Conservation (phyloP, 2,113 vertebrate species). For the Myodes glareolus region DNA sequence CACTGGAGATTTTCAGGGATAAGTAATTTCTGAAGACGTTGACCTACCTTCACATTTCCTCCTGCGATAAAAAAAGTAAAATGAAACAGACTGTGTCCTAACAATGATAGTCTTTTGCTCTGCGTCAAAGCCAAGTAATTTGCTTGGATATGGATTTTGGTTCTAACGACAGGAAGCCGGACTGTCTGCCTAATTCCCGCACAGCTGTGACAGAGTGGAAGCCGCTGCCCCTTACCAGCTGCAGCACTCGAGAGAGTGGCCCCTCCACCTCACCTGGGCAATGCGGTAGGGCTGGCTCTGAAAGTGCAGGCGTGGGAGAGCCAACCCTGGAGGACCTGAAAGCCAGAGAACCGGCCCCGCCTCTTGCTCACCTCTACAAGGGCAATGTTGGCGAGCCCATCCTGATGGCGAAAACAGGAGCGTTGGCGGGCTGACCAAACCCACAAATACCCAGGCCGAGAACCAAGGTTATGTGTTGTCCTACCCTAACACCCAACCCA, state of each 20-base stretch:
- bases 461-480: background rate
- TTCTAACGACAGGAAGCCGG: constrained; percentile 40
- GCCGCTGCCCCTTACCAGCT: background rate
- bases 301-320: background rate
- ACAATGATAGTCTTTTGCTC: constrained; percentile 61
- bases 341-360: background rate
- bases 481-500: background rate
- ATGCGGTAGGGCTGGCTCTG: background rate
- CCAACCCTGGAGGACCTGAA: background rate
- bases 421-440: accelerated
- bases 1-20: constrained; percentile 56
- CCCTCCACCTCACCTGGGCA: background rate
- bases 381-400: background rate
- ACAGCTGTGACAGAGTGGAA: background rate
- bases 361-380: background rate
- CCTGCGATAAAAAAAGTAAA: constrained; percentile 65
- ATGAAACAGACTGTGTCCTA: background rate
- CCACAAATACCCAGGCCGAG: background rate
- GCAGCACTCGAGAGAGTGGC: background rate
- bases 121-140: constrained; percentile 45
- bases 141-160: background rate
- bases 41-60: constrained; percentile 57
- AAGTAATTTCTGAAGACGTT: constrained; percentile 75
- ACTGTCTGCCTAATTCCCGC: constrained; percentile 36
- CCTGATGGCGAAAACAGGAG: background rate